Evolutionary conservation across 2,113 vertebrate species (phyloP), one percentile per base, ranked within the genome.

Genomic region (Sinocyclocheilus anophthalmus): DNA sequence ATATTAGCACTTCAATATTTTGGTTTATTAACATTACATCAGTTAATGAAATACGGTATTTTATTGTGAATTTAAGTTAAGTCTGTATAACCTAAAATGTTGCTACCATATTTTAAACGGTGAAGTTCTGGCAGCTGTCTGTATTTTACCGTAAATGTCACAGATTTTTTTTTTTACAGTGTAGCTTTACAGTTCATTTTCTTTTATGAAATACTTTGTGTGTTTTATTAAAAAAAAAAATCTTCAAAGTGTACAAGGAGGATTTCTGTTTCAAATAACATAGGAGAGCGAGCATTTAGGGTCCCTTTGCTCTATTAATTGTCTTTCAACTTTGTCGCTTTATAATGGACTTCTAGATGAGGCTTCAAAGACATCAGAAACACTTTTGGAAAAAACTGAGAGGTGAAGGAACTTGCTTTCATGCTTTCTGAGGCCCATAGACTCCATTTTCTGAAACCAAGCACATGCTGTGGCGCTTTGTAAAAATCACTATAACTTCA

Each of bases 321-420:
- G 65, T 33, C 65, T 72, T 72, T 72, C 39, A n/a, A 72, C 26
- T 83, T n/a, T n/a, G n/a, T n/a, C n/a, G n/a, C n/a, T n/a, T n/a
- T n/a, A 70, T 83, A 83, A 83, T 72, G 81, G 81, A 83, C 81
- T 83, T 72, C 10, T 14, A 72, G 63, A 83, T 72, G 48, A 83
- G 30, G 63, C 18, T 72, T 83, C 48, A 72, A 72, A 69, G 42
- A 83, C 45, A 72, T 37, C 81, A 53, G 63, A 55, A 70, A 72
- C 45, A 83, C 26, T 55, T 22, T 48, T 72, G 33, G 33, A 50
- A 16, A 20, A 30, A 45, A 63, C 4, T 26, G n/a, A 82, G 42
- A 67, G 39, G 39, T 70, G 65, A 83, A 14, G 45, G 24, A 83
- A 83, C 30, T 83, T 18, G 63, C 81, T 83, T 82, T 83, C 24